A percentile compares a stretch with the other conserved stretches of the same genome.
phyloP scores from a whole-genome alignment of 92 coral and sea anemone species.

The Zoanthus sociatus region DNA sequence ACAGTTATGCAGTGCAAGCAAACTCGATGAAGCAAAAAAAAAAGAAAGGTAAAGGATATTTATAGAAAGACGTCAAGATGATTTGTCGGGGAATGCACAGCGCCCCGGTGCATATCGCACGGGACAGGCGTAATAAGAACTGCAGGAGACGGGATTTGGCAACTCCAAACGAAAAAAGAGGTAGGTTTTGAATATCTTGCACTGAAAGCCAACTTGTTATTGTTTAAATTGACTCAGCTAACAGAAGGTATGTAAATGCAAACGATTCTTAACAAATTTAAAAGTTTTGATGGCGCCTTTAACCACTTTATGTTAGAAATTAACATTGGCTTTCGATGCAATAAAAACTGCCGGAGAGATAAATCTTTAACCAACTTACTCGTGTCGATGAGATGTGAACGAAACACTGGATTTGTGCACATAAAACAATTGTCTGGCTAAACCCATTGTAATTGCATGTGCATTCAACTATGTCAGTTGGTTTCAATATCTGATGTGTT shows the following conservation, averaged over 20 bases:
- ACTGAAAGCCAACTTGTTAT: not conserved
- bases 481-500: not conserved
- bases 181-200: not conserved
- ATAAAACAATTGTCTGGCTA: not conserved
- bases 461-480: not conserved
- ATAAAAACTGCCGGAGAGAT: too few species aligned
- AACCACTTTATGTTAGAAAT: too few species aligned
- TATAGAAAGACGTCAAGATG: conserved; percentile 5
- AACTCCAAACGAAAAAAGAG: not conserved
- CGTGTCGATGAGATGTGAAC: not conserved
- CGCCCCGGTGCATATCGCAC: conserved; percentile 21
- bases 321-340: too few species aligned
- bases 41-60: not conserved
- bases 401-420: not conserved
- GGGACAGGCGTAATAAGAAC: conserved; percentile 14
- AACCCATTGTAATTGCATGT: not conserved
- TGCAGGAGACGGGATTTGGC: conserved; percentile 6
- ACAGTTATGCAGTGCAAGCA: not conserved
- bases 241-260: not conserved
- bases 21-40: not conserved
- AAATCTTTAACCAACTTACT: not conserved
- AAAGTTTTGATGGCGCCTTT: too few species aligned
- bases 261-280: not conserved
- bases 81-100: conserved; percentile 17
- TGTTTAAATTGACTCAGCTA: not conserved